Evolutionary conservation across 64 coral and sea anemone genomes (phyloP).

Genomic region (Catalaphyllia jardinei): DNA sequence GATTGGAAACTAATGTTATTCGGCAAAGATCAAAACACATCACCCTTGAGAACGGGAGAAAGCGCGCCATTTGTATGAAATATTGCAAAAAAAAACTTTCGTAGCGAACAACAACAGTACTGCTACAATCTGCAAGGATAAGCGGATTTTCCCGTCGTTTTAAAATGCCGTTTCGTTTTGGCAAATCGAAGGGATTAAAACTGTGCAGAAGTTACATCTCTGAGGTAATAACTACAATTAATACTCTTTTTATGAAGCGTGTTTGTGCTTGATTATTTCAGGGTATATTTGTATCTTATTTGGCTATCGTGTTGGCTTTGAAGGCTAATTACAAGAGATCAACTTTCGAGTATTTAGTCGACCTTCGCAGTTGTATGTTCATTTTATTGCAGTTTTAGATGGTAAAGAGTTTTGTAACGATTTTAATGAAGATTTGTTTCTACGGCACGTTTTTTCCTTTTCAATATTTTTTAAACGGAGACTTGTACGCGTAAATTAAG

Average conservation of each 20-base stretch:
- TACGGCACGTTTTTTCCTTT: too few species aligned
- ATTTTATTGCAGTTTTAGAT: too few species aligned
- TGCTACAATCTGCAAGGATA: not conserved
- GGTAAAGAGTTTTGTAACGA: too few species aligned
- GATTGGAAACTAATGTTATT: not conserved
- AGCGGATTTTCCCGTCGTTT: not conserved
- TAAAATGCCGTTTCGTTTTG: slow-evolving; percentile 46
- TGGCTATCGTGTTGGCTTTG: too few species aligned
- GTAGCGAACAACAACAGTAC: not conserved
- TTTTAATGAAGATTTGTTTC: too few species aligned
- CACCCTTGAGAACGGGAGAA: not conserved
- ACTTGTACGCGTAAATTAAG: too few species aligned
- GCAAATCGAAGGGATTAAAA: slow-evolving; percentile 39
- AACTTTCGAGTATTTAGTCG: too few species aligned
- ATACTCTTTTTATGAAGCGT: not conserved
- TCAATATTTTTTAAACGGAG: too few species aligned
- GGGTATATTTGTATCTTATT: too few species aligned
- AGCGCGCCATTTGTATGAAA: not conserved
- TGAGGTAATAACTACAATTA: not conserved
- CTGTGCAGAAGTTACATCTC: not conserved
- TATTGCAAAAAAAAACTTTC: not conserved
- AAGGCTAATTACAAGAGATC: too few species aligned
- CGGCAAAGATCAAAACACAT: not conserved
- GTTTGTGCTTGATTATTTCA: not conserved
- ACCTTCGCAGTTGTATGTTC: too few species aligned